Conservation (phyloP, 2,113 vertebrate genomes). For the Gallinago jamesoni region DNA sequence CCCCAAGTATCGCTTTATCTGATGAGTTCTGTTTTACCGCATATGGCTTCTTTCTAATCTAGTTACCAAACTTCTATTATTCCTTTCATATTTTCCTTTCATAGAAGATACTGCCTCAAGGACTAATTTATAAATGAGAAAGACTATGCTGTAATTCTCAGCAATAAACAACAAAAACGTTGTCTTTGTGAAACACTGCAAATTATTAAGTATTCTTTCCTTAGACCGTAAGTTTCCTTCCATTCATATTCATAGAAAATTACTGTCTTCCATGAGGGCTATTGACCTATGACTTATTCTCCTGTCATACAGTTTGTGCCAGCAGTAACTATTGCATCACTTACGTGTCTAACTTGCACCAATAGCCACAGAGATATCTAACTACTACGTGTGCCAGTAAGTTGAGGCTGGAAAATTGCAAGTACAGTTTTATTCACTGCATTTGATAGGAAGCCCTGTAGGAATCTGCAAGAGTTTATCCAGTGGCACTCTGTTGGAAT, state of each 20-base stretch:
- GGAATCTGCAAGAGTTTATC: not conserved
- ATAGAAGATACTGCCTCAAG: not conserved
- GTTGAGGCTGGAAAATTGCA: not conserved
- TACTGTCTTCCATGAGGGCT: not conserved
- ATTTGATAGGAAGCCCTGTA: not conserved
- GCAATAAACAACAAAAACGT: not conserved
- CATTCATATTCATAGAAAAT: not conserved
- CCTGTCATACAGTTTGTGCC: not conserved
- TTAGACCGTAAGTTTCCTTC: not conserved
- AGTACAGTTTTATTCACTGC: not conserved
- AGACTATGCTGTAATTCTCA: not conserved
- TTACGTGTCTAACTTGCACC: not conserved
- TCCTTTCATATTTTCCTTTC: conserved; percentile 2
- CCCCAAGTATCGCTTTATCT: not conserved
- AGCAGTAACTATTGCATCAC: not conserved
- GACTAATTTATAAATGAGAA: conserved; percentile 22
- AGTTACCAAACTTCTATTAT: not conserved
- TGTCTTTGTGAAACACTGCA: not conserved
- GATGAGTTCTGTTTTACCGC: not conserved
- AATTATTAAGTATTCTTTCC: not conserved
- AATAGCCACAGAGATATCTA: not conserved
- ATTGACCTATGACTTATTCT: not conserved
- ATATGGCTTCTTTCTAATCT: not conserved
- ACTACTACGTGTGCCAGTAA: not conserved
- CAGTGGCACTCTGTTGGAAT: not conserved